Base-by-base conservation (phyloP, 2,888 invertebrate genomes). In the Conus canariensis region DNA sequence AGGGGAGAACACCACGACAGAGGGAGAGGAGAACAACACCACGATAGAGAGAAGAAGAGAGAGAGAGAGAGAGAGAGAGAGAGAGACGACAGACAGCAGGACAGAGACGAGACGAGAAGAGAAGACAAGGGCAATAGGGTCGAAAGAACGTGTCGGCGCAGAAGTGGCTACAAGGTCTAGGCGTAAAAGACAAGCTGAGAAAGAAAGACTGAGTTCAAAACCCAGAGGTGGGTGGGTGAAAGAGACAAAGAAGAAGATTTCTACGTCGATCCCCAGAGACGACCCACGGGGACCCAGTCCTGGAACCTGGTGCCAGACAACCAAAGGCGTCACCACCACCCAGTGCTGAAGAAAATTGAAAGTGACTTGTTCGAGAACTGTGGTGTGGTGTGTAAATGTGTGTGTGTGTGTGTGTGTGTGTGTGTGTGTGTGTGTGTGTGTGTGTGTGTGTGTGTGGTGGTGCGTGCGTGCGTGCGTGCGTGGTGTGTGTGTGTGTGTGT, bases 71-170 rank as follows among this genome's bases (percentile, higher is more conserved):
- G 45, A 45, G 45, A 45, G 45, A 45, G 83, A 83, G 83, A 83
- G 83, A 83, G 83, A 83, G 83, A 56, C 59, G 83, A 83, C 58
- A 83, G 83, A 83, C 58, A 83, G 83, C 59, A 58, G 4, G 45
- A 30, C 58, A 83, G 83, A 83, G 83, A 58, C n/a, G 59, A 58
- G 59, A 58, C n/a, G 59, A 58, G 59, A 58, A 58, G 45, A 45
- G 45, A 45, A 45, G 45, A 45, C 1, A 30, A n/a, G n/a, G n/a
- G n/a, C n/a, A n/a, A 6, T 9, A 58, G 59, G 4, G 10, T 8
- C 19, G 45, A n/a, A 9, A 3, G 25, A 22, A 74, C 14, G 9
- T 16, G 0, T 74, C 1, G 16, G 9, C 45, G 45, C 45, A 45
- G 4, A 45, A 45, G 45, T 45, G 45, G 3, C 45, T 2, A 3